These are phyloP conservation scores for Gymnocheta viridis DNA, from an alignment of 2,888 invertebrate genomes.

Conservation along the genomic window DNA sequence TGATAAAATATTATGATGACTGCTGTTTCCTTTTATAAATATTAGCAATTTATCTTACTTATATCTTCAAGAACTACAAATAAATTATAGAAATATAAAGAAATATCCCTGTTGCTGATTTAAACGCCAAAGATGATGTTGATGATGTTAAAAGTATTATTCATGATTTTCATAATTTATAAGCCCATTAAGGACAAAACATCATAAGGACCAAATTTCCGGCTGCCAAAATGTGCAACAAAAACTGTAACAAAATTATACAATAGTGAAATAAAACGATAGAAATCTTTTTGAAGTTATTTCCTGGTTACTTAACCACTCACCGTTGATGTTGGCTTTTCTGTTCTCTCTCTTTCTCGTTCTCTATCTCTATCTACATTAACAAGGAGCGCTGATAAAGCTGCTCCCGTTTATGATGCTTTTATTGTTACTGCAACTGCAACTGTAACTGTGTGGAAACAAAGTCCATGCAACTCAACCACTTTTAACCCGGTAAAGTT, in stretches of 20 bases:
- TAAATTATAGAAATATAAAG: not conserved
- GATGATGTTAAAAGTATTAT: slow-evolving; percentile 21
- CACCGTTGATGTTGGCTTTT: slow-evolving; percentile 8
- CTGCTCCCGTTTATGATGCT: not conserved
- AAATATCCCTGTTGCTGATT: not conserved
- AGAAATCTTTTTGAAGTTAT: slow-evolving; percentile 60
- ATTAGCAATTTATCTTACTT: too few relatives aligned
- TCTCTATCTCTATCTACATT: slow-evolving; percentile 6
- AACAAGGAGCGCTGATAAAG: not conserved
- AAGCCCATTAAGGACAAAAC: slow-evolving; percentile 40
- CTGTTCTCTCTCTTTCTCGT: too few relatives aligned
- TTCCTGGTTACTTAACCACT: slow-evolving; percentile 65
- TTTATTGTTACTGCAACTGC: slow-evolving; percentile 15
- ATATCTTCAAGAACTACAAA: not conserved
- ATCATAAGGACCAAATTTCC: slow-evolving; percentile 57
- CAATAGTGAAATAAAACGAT: slow-evolving; percentile 36
- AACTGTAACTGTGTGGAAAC: not conserved
- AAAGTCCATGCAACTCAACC: slow-evolving; percentile 16
- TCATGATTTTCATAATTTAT: slow-evolving; percentile 60
- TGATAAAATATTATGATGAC: too few relatives aligned
- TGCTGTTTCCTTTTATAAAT: too few relatives aligned
- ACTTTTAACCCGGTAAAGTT: slow-evolving; percentile 58
- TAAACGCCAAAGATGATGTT: not conserved
- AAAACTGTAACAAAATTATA: slow-evolving; percentile 1
- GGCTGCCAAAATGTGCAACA: slow-evolving; percentile 47